Evolutionary conservation across 2,113 vertebrate genomes (phyloP).

Genomic region (Mirounga angustirostris): DNA sequence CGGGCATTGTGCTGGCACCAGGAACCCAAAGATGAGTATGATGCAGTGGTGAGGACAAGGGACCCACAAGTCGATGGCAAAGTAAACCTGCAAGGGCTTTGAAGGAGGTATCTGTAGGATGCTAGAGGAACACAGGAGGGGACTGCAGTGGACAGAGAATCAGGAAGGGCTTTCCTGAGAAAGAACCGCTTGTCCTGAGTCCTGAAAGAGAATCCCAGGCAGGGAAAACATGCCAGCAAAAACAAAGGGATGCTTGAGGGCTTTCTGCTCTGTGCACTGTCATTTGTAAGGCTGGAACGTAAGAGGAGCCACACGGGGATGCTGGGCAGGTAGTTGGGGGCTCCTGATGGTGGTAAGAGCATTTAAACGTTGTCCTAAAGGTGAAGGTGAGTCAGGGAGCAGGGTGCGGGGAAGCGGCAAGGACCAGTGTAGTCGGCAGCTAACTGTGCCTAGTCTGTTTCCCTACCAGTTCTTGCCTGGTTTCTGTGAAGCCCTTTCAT

Average conservation of each 20-base stretch:
- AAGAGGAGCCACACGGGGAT: background rate
- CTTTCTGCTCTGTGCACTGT: background rate
- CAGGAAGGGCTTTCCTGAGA: background rate
- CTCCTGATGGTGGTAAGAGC: too few species aligned
- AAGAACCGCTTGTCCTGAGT: background rate
- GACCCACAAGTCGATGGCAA: background rate
- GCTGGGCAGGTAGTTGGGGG: background rate
- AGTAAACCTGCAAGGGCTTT: background rate
- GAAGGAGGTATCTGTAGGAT: background rate
- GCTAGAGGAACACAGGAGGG: background rate
- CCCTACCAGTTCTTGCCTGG: background rate
- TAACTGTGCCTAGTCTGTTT: background rate
- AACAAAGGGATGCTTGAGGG: background rate
- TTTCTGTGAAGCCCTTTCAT: background rate
- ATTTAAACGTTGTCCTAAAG: background rate
- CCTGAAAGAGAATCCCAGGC: background rate
- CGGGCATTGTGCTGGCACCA: background rate
- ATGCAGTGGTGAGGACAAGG: rapidly evolving
- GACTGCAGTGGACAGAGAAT: too few species aligned
- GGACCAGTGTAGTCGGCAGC: too few species aligned
- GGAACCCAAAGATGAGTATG: background rate
- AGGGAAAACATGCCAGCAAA: background rate
- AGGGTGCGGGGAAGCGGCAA: background rate
- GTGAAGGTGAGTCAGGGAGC: background rate
- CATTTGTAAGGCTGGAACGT: background rate